Evolutionary conservation across 2,797 vertebrate species (phyloP), one percentile per base, ranked within the genome.

Genomic region (Trachurus trachurus): DNA sequence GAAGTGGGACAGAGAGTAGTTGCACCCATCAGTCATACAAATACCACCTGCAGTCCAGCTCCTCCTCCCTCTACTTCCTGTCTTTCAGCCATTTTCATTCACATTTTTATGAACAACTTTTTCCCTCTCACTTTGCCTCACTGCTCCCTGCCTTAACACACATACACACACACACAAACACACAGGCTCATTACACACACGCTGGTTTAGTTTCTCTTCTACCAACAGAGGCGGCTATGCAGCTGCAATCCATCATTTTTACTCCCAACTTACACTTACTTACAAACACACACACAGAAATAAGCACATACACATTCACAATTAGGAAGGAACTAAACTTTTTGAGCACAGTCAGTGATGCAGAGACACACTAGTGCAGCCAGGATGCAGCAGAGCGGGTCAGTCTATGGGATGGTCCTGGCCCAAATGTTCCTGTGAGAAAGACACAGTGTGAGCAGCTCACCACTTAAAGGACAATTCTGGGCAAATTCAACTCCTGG

Each of bases 181-280:
- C 31, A 59, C 57, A n/a, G 31, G 3, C 76, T 78, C 82, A 80
- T 74, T 74, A 78, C 64, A 82, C 29, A 22, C 1, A 68, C 6
- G 50, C 71, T 67, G 76, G 37, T 74, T 73, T 26, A 60, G 83
- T 78, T 83, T 68, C 73, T 74, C 49, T 62, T 74, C 71, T 26
- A 53, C 84, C 70, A 74, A 74, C 82, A 66, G 82, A 52, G 40
- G 76, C n/a, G 2, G 21, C 79, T 77, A 80, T 88, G 86, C 86
- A 86, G 88, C 78, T 77, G 80, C 70, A 66, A 89, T 89, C 88
- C 88, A 88, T 91, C 89, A 91, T 91, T 77, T 84, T 83, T 86
- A 76, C 79, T 84, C 82, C 49, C 76, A 80, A 89, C 82, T 45
- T 71, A 85, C 72, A 89, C 82, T 45, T 71, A 83, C 72, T 84